phyloP scores from a whole-genome alignment of 2,797 vertebrate genomes.

The Tamandua tetradactyla region DNA sequence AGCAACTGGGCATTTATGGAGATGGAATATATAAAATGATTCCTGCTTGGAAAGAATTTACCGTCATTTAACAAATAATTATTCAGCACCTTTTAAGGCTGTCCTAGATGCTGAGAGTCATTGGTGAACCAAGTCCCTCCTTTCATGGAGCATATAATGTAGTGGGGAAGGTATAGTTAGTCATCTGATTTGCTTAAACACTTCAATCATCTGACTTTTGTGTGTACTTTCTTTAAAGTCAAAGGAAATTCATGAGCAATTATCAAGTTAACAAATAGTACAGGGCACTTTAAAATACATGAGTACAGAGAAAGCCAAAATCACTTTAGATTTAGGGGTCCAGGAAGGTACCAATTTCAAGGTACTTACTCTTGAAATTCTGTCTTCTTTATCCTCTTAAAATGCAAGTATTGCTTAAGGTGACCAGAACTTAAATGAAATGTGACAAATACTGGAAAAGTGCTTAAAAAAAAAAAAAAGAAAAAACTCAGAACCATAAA shows the following conservation, averaged over 20 bases:
- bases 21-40: background rate
- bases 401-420: slow-evolving; percentile 30
- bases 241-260: slow-evolving; percentile 5
- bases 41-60: background rate
- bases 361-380: slow-evolving; percentile 7
- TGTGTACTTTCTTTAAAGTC: background rate
- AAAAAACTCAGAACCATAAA: background rate
- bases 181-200: slow-evolving; percentile 20
- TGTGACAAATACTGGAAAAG: background rate
- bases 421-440: slow-evolving; percentile 37
- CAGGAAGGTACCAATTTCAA: background rate
- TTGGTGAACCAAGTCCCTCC: background rate
- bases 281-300: slow-evolving; percentile 31
- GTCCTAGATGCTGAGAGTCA: background rate
- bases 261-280: slow-evolving; percentile 33
- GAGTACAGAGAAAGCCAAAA: background rate
- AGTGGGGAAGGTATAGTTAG: background rate
- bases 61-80: background rate
- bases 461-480: background rate
- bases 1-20: slow-evolving; percentile 8
- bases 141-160: background rate
- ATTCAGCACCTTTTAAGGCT: background rate
- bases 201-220: background rate
- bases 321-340: background rate
- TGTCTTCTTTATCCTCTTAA: background rate